Base-by-base conservation (phyloP, 2,888 invertebrate genomes). In the Deladenus siricidicola region DNA sequence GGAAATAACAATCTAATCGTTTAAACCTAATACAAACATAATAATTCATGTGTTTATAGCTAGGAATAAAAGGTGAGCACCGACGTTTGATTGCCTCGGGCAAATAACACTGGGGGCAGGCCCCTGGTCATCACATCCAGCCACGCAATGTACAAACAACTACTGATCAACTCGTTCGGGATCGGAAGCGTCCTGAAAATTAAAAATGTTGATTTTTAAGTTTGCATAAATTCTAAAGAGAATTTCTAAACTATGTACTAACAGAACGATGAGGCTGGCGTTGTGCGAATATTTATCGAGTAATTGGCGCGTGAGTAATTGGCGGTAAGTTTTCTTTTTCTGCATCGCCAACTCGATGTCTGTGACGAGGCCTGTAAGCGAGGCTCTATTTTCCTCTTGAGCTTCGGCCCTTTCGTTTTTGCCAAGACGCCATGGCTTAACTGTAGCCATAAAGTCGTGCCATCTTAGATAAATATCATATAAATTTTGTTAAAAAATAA, bases 111-210 rank as follows among this genome's bases (percentile, higher is more conserved):
- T 0, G 93, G 92, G 39, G 90, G 91, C 82, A 93, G 85, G 79
- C 88, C 87, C 70, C 84, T 85, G 34, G 91, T 89, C 70, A 94
- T 83, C 75, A 87, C 85, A 82, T 93, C 93, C 74, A 94, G 80
- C 93, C 93, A 94, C 17, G 90, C 88, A 90, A 93, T 89, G 83
- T 93, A 94, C 54, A 94, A 83, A 4, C 91, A 89, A 1, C 91
- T 89, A 56, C 90, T 87, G 0, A 88, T 87, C 43, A 88, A 89
- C 70, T 90, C 90, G 70, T 90, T 85, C 1, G 92, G 92, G 87
- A 93, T 89, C 39, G 92, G 92, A 66, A 93, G 82, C 4, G 94
- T 93, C 85, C 87, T 87, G 72, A 64, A 63, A 63, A 14, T 53
- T 1, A 19, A 3, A 1, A 4, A 24, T 1, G 34, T 39, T 39